Percentiles rank a stretch among this genome's conserved stretches.
Conservation (phyloP, 2,888 invertebrate species). For the Phasia obesa region DNA sequence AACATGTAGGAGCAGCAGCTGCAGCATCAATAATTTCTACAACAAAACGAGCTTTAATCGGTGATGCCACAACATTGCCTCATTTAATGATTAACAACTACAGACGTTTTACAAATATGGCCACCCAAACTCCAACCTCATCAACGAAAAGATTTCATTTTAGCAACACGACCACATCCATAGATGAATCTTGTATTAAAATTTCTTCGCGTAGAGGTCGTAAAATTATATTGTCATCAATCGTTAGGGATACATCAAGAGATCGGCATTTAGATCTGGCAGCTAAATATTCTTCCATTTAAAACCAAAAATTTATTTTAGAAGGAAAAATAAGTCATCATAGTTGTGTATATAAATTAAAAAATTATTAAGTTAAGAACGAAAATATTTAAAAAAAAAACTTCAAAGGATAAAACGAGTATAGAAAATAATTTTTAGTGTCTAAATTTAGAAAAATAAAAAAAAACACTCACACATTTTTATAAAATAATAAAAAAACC, state of each 20-base stretch:
- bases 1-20: constrained; percentile 72
- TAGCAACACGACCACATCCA: constrained; percentile 41
- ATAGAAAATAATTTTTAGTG: constrained; percentile 44
- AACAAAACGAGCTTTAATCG: constrained; percentile 73
- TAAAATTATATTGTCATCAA: constrained; percentile 59
- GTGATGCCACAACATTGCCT: constrained; percentile 34
- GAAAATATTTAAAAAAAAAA: constrained; percentile 2
- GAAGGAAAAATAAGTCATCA: not conserved
- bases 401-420: constrained; percentile 16
- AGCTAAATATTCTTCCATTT: constrained; percentile 74
- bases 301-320: constrained; percentile 21
- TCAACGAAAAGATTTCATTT: constrained; percentile 62
- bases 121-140: constrained; percentile 72
- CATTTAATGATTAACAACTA: constrained; percentile 70
- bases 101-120: constrained; percentile 75
- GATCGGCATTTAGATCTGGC: constrained; percentile 72
- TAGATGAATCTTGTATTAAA: constrained; percentile 50
- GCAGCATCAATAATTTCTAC: constrained; percentile 57
- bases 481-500: constrained; percentile 28
- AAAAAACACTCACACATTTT: constrained; percentile 25
- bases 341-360: constrained; percentile 36
- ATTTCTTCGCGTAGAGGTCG: constrained; percentile 40
- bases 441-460: constrained; percentile 45
- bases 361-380: not conserved
- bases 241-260: constrained; percentile 53